Evolutionary conservation across 1,140 invertebrate species (phyloP).

Genomic region (Drosophila grimshawi): DNA sequence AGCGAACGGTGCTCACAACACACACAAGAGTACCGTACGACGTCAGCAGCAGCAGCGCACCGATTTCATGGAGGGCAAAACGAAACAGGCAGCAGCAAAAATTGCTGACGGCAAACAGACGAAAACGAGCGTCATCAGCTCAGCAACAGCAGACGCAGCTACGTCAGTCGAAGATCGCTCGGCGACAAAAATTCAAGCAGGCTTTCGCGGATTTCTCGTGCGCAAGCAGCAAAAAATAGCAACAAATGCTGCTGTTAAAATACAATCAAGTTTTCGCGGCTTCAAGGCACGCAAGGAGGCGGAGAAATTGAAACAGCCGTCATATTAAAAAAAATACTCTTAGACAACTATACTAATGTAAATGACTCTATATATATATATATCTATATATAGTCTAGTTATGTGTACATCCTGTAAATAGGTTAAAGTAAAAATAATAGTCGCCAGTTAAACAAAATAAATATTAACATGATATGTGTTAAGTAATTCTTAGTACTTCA

Average conservation of each 20-base stretch:
- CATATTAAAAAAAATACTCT: background rate
- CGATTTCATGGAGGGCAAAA: slow-evolving; percentile 53
- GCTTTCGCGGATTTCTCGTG: slow-evolving; percentile 89
- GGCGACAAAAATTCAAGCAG: slow-evolving; percentile 91
- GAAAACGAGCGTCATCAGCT: background rate
- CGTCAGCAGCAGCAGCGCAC: slow-evolving; percentile 46
- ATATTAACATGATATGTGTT: slow-evolving; percentile 10
- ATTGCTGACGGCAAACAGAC: slow-evolving; percentile 25
- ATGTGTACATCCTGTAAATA: slow-evolving; percentile 50
- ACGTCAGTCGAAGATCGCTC: slow-evolving; percentile 86
- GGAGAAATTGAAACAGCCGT: slow-evolving; percentile 71
- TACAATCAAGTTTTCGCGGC: slow-evolving; percentile 87
- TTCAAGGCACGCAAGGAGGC: slow-evolving; percentile 86
- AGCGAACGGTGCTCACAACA: slow-evolving; percentile 12
- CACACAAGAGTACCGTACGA: slow-evolving; percentile 10
- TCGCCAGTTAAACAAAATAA: slow-evolving; percentile 40
- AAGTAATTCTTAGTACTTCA: slow-evolving; percentile 7
- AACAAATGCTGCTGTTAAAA: slow-evolving; percentile 86
- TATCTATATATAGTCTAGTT: slow-evolving; percentile 37
- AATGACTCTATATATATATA: slow-evolving; percentile 36
- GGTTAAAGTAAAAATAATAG: slow-evolving; percentile 41
- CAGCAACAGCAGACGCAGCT: background rate
- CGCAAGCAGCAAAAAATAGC: slow-evolving; percentile 87
- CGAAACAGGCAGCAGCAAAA: slow-evolving; percentile 12
- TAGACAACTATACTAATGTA: slow-evolving; percentile 20